Evolutionary conservation across 1,140 invertebrate species (phyloP), one percentile per base, ranked within the genome.

Genomic region (Leptopilina clavipes): DNA sequence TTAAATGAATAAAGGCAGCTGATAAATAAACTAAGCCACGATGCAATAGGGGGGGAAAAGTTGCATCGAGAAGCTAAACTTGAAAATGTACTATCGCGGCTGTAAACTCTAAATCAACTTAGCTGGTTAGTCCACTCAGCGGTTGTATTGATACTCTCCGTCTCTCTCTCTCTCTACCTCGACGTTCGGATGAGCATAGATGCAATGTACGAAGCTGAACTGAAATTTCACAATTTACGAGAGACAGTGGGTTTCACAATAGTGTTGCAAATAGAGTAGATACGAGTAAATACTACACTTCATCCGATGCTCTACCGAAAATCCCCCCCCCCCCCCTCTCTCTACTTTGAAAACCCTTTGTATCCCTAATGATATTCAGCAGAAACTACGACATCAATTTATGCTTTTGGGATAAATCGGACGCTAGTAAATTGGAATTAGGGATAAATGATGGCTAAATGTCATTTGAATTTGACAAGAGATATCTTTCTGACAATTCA

Each of bases 401-500:
- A 65, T 31, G 59, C 59, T 40, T 40, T 40, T 40, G 12, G 19
- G 59, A 65, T 65, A 65, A 65, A 65, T 65, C 59, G 59, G 59
- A 65, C 25, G n/a, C 59, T 25, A 31, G 59, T 65, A 65, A 65
- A 65, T 65, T 65, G 59, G 25, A 65, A 65, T 65, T 65, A 65
- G 59, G 59, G 59, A 40, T 65, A 65, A 65, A 19, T 22, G 59
- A 65, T 65, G 59, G 59, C 59, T 65, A 31, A 65, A 65, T 65
- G 59, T 65, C 59, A 65, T 65, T 65, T 65, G 25, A 65, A 65
- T 25, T 65, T 65, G 59, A 65, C 59, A 65, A 31, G 59, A 65
- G 59, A 65, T 65, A 65, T 65, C 59, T 65, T 65, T 65, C 59
- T 65, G 59, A 65, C 59, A 65, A 65, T 65, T 65, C 59, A 65